Percentiles rank a stretch among this genome's conserved stretches.
Conservation (phyloP, 2,797 vertebrate species). For the Acridotheres tristis region DNA sequence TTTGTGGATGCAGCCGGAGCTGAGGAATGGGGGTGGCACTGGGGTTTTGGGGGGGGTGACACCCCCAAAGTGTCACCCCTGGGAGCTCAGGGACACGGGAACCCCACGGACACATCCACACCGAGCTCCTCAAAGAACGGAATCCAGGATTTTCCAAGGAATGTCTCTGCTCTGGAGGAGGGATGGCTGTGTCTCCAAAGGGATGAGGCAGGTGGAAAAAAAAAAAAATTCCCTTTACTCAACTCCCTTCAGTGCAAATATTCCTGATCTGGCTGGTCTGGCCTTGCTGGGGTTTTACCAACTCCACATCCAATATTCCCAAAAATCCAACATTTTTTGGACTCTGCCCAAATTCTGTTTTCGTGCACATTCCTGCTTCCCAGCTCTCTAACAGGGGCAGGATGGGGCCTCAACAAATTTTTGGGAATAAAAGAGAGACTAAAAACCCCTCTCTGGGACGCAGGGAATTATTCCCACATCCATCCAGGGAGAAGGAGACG, state of each 20-base stretch:
- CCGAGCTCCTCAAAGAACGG: neutral
- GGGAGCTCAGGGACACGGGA: neutral
- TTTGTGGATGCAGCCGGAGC: neutral
- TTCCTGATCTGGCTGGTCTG: neutral
- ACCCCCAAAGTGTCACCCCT: neutral
- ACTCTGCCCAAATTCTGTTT: neutral
- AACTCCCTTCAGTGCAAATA: neutral
- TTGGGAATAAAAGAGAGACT: neutral
- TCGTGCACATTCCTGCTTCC: neutral
- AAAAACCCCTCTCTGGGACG: neutral
- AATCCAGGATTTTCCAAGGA: neutral
- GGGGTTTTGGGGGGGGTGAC: neutral
- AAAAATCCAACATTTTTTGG: neutral
- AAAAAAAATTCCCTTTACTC: neutral
- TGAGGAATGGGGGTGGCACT: neutral
- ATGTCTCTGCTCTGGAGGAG: neutral
- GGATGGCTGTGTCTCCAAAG: neutral
- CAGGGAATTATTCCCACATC: fast-evolving
- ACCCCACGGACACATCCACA: fast-evolving
- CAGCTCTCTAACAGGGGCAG: neutral
- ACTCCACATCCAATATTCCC: neutral
- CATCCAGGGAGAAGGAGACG: neutral
- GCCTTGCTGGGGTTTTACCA: neutral
- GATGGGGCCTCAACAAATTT: neutral
- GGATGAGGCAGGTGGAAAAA: neutral